phyloP scores from a whole-genome alignment of 2,797 vertebrate genomes.

The Salarias fasciatus region DNA sequence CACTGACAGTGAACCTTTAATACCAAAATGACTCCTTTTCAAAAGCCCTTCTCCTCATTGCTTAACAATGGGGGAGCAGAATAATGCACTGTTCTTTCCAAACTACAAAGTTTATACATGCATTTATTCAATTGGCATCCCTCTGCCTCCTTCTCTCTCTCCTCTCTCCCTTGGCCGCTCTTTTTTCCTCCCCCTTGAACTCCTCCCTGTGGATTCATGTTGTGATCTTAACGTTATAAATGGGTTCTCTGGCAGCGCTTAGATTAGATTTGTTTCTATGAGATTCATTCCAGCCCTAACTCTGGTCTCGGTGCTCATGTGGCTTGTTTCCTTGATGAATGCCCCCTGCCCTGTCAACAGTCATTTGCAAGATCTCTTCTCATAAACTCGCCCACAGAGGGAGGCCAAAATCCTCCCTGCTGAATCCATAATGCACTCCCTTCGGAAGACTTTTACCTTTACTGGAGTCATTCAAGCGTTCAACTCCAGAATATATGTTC shows the following conservation, averaged over 20 bases:
- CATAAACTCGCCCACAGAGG: slow-evolving; percentile 66
- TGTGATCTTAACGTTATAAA: slow-evolving; percentile 79
- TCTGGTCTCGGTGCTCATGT: slow-evolving; percentile 70
- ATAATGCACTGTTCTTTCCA: slow-evolving; percentile 25
- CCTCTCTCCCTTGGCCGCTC: background rate
- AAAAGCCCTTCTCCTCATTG: slow-evolving; percentile 12
- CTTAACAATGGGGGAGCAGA: slow-evolving; percentile 32
- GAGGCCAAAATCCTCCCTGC: slow-evolving; percentile 42
- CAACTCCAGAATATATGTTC: slow-evolving; percentile 18
- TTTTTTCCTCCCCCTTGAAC: slow-evolving; percentile 13
- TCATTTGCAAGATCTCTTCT: slow-evolving; percentile 74
- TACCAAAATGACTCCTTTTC: slow-evolving; percentile 39
- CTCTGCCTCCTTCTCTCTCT: slow-evolving; percentile 5
- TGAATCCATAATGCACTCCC: slow-evolving; percentile 32
- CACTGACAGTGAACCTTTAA: slow-evolving; percentile 31
- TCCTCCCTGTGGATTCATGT: slow-evolving; percentile 64
- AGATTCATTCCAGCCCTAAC: slow-evolving; percentile 74
- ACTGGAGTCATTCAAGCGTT: slow-evolving; percentile 32
- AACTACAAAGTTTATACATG: slow-evolving; percentile 42
- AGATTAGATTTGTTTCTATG: slow-evolving; percentile 80
- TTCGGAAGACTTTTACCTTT: slow-evolving; percentile 33
- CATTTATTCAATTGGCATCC: slow-evolving; percentile 53
- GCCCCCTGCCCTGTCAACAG: slow-evolving; percentile 75
- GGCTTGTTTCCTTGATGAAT: slow-evolving; percentile 80
- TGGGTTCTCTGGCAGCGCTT: slow-evolving; percentile 71